Percentiles rank a stretch among this genome's conserved stretches.
Evolutionary conservation across 2,797 vertebrate species (phyloP).

Genomic region (Tangara arthus): DNA sequence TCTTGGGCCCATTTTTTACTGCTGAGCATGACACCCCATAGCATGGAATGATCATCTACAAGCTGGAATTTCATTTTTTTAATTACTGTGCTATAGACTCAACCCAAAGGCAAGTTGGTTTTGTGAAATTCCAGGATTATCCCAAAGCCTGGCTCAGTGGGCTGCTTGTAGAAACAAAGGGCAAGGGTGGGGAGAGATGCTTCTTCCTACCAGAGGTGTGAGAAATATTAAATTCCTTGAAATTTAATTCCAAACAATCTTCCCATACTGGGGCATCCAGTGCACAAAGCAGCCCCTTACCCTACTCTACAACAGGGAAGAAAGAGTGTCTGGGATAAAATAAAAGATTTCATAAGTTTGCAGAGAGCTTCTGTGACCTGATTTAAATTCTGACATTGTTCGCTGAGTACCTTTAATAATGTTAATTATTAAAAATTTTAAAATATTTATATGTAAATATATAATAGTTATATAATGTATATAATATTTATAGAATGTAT

Average conservation of each 20-base stretch:
- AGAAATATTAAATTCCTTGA: neutral
- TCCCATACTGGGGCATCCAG: neutral
- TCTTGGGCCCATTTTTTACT: neutral
- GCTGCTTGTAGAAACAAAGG: neutral
- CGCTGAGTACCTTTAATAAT: neutral
- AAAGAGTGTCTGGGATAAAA: neutral
- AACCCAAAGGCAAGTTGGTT: neutral
- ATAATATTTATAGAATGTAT: too few relatives aligned
- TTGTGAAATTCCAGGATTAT: neutral
- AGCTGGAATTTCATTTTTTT: neutral
- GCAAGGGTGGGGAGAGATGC: neutral
- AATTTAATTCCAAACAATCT: neutral
- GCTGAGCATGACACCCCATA: neutral
- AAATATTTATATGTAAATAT: too few relatives aligned
- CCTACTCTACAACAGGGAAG: neutral
- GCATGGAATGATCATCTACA: neutral
- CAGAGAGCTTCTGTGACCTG: neutral
- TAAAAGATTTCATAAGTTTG: neutral
- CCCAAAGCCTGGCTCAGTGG: neutral
- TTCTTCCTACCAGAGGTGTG: neutral
- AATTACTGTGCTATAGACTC: neutral
- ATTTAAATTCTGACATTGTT: neutral
- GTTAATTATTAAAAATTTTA: too few relatives aligned
- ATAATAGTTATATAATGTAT: too few relatives aligned
- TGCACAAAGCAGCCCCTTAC: neutral